Evolutionary conservation across 2,797 vertebrate species (phyloP).

Genomic region (Nannoperca australis): DNA sequence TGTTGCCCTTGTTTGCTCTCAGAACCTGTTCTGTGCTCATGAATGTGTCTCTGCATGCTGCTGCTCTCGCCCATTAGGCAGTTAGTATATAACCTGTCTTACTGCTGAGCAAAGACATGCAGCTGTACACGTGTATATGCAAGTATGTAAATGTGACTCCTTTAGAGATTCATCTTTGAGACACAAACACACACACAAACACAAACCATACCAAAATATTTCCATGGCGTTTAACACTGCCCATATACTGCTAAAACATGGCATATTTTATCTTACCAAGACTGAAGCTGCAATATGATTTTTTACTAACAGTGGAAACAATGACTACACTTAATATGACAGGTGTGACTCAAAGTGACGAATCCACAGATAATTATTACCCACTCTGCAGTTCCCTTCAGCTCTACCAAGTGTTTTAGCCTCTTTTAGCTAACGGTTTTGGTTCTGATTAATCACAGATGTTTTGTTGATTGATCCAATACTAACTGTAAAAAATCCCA

Average conservation of each 20-base stretch:
- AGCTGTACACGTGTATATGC: background rate
- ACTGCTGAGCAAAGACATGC: background rate
- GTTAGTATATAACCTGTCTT: no score
- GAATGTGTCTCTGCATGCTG: constrained; percentile 5
- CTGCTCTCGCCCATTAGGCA: background rate
- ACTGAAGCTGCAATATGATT: no score
- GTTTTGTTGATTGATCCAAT: background rate
- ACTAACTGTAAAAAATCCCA: no score
- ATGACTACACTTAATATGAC: no score
- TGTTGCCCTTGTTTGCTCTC: background rate
- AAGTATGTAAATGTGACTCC: background rate
- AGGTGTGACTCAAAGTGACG: background rate
- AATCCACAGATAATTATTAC: no score
- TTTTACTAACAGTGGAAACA: no score
- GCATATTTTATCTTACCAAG: no score
- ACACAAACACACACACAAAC: background rate
- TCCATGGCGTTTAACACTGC: no score
- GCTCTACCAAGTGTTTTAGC: background rate
- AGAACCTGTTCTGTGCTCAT: constrained; percentile 22
- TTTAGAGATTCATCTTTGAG: background rate
- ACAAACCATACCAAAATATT: background rate
- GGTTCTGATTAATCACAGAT: no score
- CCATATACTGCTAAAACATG: no score
- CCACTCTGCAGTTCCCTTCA: no score
- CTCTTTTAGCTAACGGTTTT: background rate